Base-by-base conservation (phyloP, 2,888 invertebrate genomes). In the Tillus elongatus region DNA sequence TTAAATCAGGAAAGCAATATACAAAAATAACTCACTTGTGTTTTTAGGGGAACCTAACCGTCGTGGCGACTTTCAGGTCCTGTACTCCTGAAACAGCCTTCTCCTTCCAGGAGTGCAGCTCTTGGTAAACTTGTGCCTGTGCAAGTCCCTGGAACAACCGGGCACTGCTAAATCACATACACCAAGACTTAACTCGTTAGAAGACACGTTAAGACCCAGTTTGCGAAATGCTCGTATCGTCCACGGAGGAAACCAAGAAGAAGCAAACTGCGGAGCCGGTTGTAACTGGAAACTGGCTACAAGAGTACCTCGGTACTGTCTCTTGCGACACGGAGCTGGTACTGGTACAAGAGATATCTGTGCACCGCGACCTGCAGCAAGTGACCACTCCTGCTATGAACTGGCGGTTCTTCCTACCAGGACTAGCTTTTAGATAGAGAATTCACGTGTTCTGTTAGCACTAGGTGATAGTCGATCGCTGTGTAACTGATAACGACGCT, bases 141-240 rank as follows among this genome's bases (percentile, higher is more conserved):
- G 6, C 24, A 19, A 19, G 24, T 19, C n/a, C 24, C 24, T 19
- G 24, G n/a, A 6, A 8, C n/a, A 6, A 8, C n/a, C 24, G 6
- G 6, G 24, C 24, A 19, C 24, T n/a, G n/a, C 24, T n/a, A n/a
- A 19, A n/a, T 19, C 24, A 19, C 24, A 19, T n/a, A 19, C 24
- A 19, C 24, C 24, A 19, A 6, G 24, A 19, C 24, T 6, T n/a
- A 6, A n/a, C 24, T 19, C 6, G 6, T 19, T 19, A 19, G 24
- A 19, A 19, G 24, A n/a, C n/a, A n/a, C n/a, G n/a, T n/a, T n/a
- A n/a, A n/a, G n/a, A 19, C 24, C 24, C 24, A 19, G 24, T 19
- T 19, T 19, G 24, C 24, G 24, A 19, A 19, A 6, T 19, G 24
- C 6, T n/a, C 6, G 24, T 6, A 19, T n/a, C 6, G 24, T 6